phyloP scores from a whole-genome alignment of 2,888 invertebrate species.

The Lasius platythorax region DNA sequence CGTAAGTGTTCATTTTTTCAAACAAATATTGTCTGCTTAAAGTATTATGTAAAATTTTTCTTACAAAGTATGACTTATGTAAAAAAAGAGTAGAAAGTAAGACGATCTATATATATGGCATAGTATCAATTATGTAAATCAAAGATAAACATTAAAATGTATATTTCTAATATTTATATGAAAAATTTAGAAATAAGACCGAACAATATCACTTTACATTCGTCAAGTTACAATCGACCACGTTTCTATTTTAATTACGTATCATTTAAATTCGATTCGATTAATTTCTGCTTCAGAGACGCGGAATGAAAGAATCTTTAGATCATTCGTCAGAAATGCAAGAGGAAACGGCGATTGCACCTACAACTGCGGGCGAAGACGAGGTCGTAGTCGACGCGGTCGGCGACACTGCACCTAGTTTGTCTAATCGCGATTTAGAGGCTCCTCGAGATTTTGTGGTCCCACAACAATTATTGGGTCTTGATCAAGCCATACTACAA shows the following conservation, averaged over 20 bases:
- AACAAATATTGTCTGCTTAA: background rate
- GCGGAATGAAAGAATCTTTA: slow-evolving; percentile 88
- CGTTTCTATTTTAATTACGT: background rate
- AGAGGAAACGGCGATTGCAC: slow-evolving; percentile 85
- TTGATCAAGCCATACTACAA: slow-evolving; percentile 96
- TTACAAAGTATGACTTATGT: background rate
- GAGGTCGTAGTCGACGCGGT: slow-evolving; percentile 87
- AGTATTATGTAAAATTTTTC: background rate
- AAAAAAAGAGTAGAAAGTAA: background rate
- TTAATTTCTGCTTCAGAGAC: slow-evolving; percentile 77
- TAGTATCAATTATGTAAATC: too few species aligned
- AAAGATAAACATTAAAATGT: background rate
- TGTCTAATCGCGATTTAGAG: slow-evolving; percentile 82
- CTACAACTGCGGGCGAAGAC: slow-evolving; percentile 83
- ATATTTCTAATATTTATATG: background rate
- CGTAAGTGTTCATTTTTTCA: slow-evolving; percentile 83
- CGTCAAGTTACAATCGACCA: background rate
- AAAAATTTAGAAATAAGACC: background rate
- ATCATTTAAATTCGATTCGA: background rate
- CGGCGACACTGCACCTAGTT: slow-evolving; percentile 83
- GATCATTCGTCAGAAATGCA: slow-evolving; percentile 86
- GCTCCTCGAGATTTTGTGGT: slow-evolving; percentile 89
- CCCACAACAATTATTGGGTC: slow-evolving; percentile 93
- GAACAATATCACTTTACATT: background rate
- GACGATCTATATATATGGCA: too few species aligned